Conservation (phyloP, 2,113 vertebrate species). For the Caretta caretta region DNA sequence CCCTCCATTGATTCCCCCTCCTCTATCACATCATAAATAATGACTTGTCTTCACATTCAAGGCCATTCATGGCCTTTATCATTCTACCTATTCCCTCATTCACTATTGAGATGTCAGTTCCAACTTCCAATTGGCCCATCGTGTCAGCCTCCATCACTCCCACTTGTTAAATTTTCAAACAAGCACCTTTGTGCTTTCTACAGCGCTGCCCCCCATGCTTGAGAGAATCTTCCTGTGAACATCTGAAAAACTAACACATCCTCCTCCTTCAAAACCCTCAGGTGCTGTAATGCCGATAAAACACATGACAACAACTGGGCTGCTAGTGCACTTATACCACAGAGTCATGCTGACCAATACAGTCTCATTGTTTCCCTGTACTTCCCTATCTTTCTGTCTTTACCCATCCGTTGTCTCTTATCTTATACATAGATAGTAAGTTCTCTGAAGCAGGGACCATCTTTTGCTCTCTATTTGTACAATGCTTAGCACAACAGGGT, state of each 20-base stretch:
- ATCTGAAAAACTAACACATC: neutral
- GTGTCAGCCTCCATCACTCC: neutral
- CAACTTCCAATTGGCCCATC: neutral
- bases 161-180: neutral
- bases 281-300: neutral
- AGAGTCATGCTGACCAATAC: neutral
- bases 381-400: neutral
- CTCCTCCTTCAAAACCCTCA: neutral
- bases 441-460: neutral
- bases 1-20: neutral
- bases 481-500: neutral
- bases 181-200: neutral
- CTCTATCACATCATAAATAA: slow-evolving; percentile 18
- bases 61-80: neutral
- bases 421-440: neutral
- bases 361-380: neutral
- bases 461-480: neutral
- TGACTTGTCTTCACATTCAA: neutral
- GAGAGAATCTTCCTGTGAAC: neutral
- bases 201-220: neutral
- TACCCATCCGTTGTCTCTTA: neutral
- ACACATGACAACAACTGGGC: neutral
- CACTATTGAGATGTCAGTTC: neutral
- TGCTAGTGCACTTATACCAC: neutral
- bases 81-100: neutral